A percentile compares a stretch with the other conserved stretches of the same genome.
phyloP scores from a whole-genome alignment of 2,797 vertebrate species.

The Anniella stebbinsi region DNA sequence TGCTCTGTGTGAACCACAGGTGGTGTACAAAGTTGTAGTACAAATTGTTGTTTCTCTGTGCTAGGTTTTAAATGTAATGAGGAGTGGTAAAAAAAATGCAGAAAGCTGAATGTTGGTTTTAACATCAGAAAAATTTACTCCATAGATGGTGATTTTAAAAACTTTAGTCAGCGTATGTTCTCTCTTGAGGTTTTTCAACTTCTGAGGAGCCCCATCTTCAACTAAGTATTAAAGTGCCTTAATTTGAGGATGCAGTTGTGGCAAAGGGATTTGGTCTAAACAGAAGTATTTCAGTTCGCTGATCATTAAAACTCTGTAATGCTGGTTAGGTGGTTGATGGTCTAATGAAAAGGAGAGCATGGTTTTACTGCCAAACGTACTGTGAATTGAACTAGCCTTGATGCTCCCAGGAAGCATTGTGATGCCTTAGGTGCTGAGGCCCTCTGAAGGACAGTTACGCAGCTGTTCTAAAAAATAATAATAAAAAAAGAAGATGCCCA shows the following conservation, averaged over 20 bases:
- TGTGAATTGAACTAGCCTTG: slow-evolving; percentile 74
- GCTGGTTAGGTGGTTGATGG: slow-evolving; percentile 59
- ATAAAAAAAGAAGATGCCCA: background rate
- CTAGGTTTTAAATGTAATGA: slow-evolving; percentile 2
- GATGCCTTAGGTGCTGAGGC: slow-evolving; percentile 68
- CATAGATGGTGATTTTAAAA: slow-evolving; percentile 22
- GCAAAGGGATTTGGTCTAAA: slow-evolving; percentile 22
- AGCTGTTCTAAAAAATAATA: slow-evolving; percentile 48
- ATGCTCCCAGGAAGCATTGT: slow-evolving; percentile 62
- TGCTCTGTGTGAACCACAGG: background rate
- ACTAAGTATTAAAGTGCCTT: slow-evolving; percentile 62
- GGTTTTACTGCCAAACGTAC: slow-evolving; percentile 69
- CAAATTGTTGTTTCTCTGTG: slow-evolving; percentile 17
- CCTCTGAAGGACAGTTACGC: slow-evolving; percentile 57
- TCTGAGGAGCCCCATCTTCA: slow-evolving; percentile 41
- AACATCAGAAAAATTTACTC: slow-evolving; percentile 42
- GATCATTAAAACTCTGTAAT: slow-evolving; percentile 45
- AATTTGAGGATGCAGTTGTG: slow-evolving; percentile 35
- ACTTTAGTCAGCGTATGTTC: slow-evolving; percentile 47
- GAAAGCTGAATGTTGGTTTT: slow-evolving; percentile 43
- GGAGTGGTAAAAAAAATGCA: slow-evolving; percentile 38
- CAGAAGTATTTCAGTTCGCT: background rate
- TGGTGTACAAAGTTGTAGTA: slow-evolving; percentile 5
- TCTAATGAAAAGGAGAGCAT: slow-evolving; percentile 49
- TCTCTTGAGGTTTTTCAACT: slow-evolving; percentile 54